These are phyloP conservation scores for Notoglanidium macrostoma DNA, from an alignment of 2,797 vertebrate genomes.

Conservation along the genomic window DNA sequence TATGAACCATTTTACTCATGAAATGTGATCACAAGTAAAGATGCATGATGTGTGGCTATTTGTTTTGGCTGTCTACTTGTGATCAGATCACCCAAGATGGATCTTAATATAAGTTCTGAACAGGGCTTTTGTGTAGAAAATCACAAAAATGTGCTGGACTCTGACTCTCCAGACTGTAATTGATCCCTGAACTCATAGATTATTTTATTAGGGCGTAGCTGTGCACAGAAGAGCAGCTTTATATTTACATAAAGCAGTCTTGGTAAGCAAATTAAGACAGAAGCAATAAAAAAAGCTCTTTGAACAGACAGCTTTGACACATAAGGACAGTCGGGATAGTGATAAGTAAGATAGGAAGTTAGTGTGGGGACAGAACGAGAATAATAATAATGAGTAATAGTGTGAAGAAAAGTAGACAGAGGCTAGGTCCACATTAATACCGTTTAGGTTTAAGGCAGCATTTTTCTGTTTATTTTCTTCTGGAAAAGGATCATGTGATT, in stretches of 20 bases:
- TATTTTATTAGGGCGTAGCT: background rate
- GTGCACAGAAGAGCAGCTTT: slow-evolving; percentile 9
- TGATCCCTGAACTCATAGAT: background rate
- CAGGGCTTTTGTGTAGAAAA: background rate
- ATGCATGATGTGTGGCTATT: background rate
- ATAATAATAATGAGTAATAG: background rate
- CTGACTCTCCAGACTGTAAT: background rate
- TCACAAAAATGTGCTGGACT: background rate
- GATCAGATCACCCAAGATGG: background rate
- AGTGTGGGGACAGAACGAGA: background rate
- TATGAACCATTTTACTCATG: background rate
- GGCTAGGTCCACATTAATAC: too few species aligned
- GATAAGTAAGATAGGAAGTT: background rate
- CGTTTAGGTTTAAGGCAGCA: too few species aligned
- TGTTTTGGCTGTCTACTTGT: background rate
- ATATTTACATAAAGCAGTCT: slow-evolving; percentile 17
- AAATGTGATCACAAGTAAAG: background rate
- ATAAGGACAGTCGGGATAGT: background rate
- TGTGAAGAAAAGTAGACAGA: background rate
- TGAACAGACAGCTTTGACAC: background rate
- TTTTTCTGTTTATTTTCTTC: too few species aligned
- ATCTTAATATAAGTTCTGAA: background rate
- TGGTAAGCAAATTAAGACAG: slow-evolving; percentile 3
- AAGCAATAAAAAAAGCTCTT: slow-evolving; percentile 11
- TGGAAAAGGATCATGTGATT: too few species aligned